Evolutionary conservation across 1,140 invertebrate genomes (phyloP).

Genomic region (Camponotus vicinus): DNA sequence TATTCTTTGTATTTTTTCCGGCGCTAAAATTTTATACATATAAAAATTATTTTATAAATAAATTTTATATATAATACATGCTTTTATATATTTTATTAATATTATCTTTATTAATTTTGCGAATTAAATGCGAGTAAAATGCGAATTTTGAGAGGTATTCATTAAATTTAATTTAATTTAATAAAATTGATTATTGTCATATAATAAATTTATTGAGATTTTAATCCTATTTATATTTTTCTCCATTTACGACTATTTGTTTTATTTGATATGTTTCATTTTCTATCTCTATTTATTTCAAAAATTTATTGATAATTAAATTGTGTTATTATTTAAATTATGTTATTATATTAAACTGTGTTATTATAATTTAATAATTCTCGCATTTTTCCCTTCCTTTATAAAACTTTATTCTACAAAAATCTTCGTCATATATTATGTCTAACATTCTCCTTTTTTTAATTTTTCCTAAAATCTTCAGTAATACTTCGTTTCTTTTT

Average conservation of each 20-base stretch:
- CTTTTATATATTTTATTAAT: not conserved
- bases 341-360: not conserved
- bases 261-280: not conserved
- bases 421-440: not conserved
- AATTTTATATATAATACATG: not conserved
- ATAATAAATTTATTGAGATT: not conserved
- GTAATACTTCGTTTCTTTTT: not conserved
- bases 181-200: not conserved
- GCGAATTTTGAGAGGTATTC: not conserved
- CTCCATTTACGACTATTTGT: not conserved
- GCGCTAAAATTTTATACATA: not conserved
- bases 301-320: not conserved
- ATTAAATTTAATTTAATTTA: not conserved
- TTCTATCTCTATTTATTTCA: not conserved
- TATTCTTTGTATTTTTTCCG: not conserved
- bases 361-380: conserved; percentile 1
- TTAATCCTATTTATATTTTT: not conserved
- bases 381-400: not conserved
- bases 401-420: not conserved
- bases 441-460: not conserved
- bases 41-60: no score
- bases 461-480: not conserved
- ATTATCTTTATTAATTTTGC: not conserved
- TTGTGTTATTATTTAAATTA: not conserved
- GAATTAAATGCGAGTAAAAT: not conserved